Conservation (phyloP, 2,888 invertebrate species). For the Diogma glabrata region DNA sequence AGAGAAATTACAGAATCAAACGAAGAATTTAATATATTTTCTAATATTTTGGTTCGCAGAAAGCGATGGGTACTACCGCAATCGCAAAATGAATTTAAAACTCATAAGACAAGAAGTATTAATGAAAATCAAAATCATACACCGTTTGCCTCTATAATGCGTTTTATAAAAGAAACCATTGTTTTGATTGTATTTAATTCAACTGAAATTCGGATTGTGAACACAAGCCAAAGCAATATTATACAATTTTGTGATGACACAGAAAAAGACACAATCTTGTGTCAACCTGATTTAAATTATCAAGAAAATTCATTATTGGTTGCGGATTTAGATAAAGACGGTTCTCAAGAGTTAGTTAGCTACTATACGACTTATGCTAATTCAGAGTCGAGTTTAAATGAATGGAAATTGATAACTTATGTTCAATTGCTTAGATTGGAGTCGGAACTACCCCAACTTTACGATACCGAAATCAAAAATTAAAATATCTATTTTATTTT, state of each 20-base stretch:
- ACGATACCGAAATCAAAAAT: slow-evolving; percentile 34
- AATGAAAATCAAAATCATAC: slow-evolving; percentile 20
- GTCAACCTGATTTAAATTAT: slow-evolving; percentile 63
- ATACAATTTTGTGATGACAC: slow-evolving; percentile 54
- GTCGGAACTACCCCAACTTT: slow-evolving; percentile 59
- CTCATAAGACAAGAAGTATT: slow-evolving; percentile 21
- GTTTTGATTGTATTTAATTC: slow-evolving; percentile 69
- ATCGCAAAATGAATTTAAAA: too few relatives aligned
- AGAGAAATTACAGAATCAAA: slow-evolving; percentile 18
- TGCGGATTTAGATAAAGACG: slow-evolving; percentile 63
- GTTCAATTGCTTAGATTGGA: slow-evolving; percentile 58
- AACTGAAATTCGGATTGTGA: slow-evolving; percentile 59
- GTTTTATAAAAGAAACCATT: slow-evolving; percentile 57
- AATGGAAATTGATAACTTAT: slow-evolving; percentile 54
- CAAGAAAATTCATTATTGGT: slow-evolving; percentile 63
- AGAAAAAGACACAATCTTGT: slow-evolving; percentile 35
- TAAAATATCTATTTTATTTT: too few relatives aligned
- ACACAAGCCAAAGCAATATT: slow-evolving; percentile 67
- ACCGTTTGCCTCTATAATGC: slow-evolving; percentile 33
- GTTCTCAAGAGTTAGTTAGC: slow-evolving; percentile 64
- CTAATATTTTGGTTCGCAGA: slow-evolving; percentile 14
- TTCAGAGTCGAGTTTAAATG: slow-evolving; percentile 29
- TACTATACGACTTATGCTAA: slow-evolving; percentile 55
- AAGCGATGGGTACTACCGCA: slow-evolving; percentile 23
- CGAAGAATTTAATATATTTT: slow-evolving; percentile 18